Evolutionary conservation across 1,140 invertebrate genomes (phyloP).

Genomic region (Drosophila parabipectinata): DNA sequence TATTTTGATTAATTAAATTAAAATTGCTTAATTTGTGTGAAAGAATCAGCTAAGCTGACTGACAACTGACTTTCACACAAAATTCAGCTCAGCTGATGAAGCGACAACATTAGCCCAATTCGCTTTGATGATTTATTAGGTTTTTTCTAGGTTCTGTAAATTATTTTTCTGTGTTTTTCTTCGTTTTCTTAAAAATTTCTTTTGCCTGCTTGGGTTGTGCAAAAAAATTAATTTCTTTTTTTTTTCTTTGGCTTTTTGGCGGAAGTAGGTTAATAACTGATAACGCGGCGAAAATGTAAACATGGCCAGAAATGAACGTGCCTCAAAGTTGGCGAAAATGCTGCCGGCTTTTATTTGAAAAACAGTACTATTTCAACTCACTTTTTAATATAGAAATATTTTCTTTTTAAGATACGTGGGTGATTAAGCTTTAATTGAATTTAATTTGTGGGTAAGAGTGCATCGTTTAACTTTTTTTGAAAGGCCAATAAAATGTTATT

Average conservation of each 20-base stretch:
- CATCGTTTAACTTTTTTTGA: conserved; percentile 7
- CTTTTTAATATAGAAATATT: neutral
- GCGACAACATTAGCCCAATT: conserved; percentile 76
- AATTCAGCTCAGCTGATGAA: conserved; percentile 40
- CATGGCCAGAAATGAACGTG: conserved; percentile 51
- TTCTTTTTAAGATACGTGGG: neutral
- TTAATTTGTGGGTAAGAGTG: neutral
- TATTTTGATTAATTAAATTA: conserved; percentile 67
- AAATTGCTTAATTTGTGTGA: conserved; percentile 70
- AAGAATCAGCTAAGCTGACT: conserved; percentile 12
- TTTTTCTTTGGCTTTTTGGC: conserved; percentile 22
- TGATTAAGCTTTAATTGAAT: conserved; percentile 6
- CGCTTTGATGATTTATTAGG: conserved; percentile 73
- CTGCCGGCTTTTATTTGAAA: conserved; percentile 13
- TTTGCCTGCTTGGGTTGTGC: conserved; percentile 36
- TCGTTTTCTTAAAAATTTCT: conserved; percentile 22
- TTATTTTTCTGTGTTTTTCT: conserved; percentile 54
- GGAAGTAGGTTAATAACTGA: conserved; percentile 80
- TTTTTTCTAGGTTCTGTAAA: conserved; percentile 73
- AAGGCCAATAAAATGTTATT: conserved; percentile 5
- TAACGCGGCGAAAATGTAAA: conserved; percentile 71
- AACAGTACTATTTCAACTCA: neutral
- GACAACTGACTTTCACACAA: conserved; percentile 62
- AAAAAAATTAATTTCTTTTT: conserved; percentile 73
- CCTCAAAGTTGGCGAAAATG: conserved; percentile 36